Evolutionary conservation across 2,888 invertebrate species (phyloP).

Genomic region (Pyrrhia umbra): DNA sequence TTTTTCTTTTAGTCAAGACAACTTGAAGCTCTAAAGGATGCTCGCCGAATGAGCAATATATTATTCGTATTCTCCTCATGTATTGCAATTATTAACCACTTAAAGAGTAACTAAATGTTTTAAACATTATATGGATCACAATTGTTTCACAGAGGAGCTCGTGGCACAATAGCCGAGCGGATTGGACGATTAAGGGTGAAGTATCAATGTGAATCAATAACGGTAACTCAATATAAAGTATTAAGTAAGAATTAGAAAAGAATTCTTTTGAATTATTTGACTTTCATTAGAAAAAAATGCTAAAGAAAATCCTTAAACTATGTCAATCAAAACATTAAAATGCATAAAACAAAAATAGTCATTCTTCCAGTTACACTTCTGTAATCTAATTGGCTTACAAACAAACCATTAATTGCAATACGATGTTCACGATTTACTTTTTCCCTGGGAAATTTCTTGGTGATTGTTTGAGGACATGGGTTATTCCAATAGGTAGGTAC

Average conservation of each 20-base stretch:
- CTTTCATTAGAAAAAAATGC: too few relatives aligned
- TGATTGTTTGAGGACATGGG: constrained; percentile 34
- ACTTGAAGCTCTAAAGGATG: constrained; percentile 35
- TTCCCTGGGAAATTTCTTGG: constrained; percentile 24
- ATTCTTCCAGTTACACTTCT: background rate
- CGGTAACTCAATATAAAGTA: too few relatives aligned
- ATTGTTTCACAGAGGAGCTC: too few relatives aligned
- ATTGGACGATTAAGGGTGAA: too few relatives aligned
- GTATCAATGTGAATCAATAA: too few relatives aligned
- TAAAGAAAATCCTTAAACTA: too few relatives aligned
- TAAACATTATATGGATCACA: constrained; percentile 4
- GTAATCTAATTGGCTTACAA: background rate
- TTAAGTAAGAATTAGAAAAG: too few relatives aligned
- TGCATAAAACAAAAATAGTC: too few relatives aligned
- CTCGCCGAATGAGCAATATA: constrained; percentile 36
- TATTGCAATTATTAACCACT: constrained; percentile 27
- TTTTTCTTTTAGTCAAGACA: constrained; percentile 43
- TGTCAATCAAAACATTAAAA: too few relatives aligned
- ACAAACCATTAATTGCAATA: background rate
- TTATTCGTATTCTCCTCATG: constrained; percentile 40
- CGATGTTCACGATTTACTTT: background rate
- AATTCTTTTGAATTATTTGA: too few relatives aligned
- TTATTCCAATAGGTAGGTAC: constrained; percentile 28
- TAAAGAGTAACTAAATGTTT: constrained; percentile 8
- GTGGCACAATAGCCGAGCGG: too few relatives aligned